phyloP scores from a whole-genome alignment of 2,113 vertebrate genomes.

The Pygoscelis antarcticus region DNA sequence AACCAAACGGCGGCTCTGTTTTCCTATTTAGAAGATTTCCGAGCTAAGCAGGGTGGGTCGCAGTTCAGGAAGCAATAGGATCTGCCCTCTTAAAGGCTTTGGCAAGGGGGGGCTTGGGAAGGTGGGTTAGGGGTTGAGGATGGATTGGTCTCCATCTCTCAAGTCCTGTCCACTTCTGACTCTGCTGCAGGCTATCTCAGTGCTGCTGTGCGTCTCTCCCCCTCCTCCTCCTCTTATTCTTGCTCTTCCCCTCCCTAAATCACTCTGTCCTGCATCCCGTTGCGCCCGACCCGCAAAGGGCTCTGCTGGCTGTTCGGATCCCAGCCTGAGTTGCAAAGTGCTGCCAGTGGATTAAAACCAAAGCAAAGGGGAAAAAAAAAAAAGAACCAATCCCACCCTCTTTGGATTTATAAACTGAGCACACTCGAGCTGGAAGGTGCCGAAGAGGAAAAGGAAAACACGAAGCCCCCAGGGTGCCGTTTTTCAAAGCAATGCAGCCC shows the following conservation, averaged over 20 bases:
- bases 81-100: background rate
- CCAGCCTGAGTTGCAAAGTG: background rate
- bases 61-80: background rate
- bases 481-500: background rate
- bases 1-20: conserved; percentile 7
- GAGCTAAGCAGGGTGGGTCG: conserved; percentile 1
- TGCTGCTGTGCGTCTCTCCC: background rate
- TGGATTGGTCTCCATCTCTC: background rate
- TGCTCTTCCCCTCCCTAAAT: background rate
- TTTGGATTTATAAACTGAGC: background rate
- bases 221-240: background rate
- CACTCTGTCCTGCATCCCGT: accelerated
- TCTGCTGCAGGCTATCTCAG: background rate
- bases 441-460: background rate
- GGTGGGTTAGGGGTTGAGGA: background rate
- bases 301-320: background rate
- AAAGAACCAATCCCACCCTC: background rate
- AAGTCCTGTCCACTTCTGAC: background rate
- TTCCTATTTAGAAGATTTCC: conserved; percentile 32
- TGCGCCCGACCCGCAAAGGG: accelerated
- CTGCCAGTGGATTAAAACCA: background rate
- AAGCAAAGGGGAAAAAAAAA: background rate
- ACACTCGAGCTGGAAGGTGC: background rate
- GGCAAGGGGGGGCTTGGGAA: background rate
- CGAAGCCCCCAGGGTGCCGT: background rate